phyloP scores from a whole-genome alignment of 2,888 invertebrate genomes.

The Tanypteryx hageni region DNA sequence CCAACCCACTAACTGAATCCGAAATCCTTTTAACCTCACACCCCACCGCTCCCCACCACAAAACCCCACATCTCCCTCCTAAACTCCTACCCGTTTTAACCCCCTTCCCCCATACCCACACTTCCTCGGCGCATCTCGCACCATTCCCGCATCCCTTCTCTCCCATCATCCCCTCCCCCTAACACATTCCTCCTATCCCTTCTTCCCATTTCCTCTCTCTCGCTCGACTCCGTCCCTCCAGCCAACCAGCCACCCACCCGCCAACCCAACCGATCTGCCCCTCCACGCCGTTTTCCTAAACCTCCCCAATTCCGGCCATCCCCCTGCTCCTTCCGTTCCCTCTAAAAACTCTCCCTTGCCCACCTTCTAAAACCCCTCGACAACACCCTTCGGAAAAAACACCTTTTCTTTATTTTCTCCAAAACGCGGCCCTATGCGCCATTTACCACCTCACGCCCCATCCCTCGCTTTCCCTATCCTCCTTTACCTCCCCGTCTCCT shows the following conservation, averaged over 20 bases:
- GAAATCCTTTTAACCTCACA: neutral
- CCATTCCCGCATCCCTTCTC: neutral
- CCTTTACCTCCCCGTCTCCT: neutral
- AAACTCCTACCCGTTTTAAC: neutral
- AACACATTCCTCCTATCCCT: neutral
- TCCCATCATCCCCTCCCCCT: neutral
- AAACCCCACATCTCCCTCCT: neutral
- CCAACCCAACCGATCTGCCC: neutral
- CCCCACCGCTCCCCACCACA: neutral
- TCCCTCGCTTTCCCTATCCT: neutral
- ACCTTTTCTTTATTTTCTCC: neutral
- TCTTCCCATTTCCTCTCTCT: neutral
- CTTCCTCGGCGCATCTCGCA: conserved; percentile 11
- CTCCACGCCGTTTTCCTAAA: neutral
- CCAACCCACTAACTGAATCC: neutral
- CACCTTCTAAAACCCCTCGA: neutral
- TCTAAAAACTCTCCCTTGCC: neutral
- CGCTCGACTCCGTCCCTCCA: neutral
- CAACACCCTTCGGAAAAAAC: neutral
- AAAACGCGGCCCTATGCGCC: neutral
- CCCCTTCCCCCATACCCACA: neutral
- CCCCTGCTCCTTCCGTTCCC: neutral
- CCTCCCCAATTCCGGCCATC: conserved; percentile 2
- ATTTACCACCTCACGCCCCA: neutral
- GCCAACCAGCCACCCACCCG: neutral